These are phyloP conservation scores for Dinothrombium tinctorium DNA, from an alignment of 1,140 invertebrate species.

Conservation along the genomic window DNA sequence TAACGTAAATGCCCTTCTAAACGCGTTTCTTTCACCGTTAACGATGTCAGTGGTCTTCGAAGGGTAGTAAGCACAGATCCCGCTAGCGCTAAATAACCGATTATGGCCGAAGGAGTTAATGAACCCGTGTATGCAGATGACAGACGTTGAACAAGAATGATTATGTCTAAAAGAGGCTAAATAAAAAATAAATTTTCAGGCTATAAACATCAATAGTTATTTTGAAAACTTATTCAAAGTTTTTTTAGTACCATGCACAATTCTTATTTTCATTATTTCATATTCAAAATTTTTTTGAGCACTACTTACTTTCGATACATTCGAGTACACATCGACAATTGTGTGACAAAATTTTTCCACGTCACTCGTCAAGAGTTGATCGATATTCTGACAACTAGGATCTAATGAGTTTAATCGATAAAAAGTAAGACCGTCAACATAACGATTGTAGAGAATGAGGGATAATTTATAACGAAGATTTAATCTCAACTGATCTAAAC, in stretches of 20 bases:
- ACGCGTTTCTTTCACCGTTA: conserved; percentile 84
- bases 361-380: conserved; percentile 85
- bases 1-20: conserved; percentile 92
- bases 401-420: conserved; percentile 93
- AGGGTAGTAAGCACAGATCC: conserved; percentile 41
- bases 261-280: too few species aligned
- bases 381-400: conserved; percentile 78
- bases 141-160: conserved; percentile 72
- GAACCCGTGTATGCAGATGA: conserved; percentile 26
- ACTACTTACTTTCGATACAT: too few species aligned
- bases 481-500: conserved; percentile 65
- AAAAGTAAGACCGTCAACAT: conserved; percentile 79
- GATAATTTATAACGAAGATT: conserved; percentile 69
- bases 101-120: conserved; percentile 45
- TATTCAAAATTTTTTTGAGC: too few species aligned
- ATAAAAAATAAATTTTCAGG: too few species aligned
- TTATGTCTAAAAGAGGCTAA: conserved; percentile 76
- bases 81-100: conserved; percentile 57
- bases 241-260: too few species aligned
- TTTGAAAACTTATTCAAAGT: too few species aligned
- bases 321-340: conserved; percentile 81
- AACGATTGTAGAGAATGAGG: conserved; percentile 60
- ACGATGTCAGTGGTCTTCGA: conserved; percentile 52
- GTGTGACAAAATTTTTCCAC: conserved; percentile 92
- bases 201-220: too few species aligned